Base-by-base conservation (phyloP, 1,140 invertebrate genomes). In the Doryteuthis pealeii region DNA sequence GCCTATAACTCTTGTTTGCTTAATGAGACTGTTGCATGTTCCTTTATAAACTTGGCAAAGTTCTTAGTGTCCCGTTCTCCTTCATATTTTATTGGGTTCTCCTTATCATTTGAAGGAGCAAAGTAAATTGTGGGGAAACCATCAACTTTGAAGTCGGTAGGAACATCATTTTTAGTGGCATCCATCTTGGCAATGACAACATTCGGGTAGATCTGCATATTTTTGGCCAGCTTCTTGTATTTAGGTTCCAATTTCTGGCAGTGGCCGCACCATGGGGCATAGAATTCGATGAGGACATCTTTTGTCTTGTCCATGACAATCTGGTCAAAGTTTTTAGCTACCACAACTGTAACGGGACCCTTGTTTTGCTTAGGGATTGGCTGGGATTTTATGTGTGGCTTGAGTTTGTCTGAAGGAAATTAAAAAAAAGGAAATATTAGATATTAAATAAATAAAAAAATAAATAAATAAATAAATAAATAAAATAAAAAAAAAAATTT, bases 181-280 rank as follows among this genome's bases (percentile, higher is more conserved):
- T 99, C 98, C 87, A 99, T 94, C 87, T 99, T 99, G 0, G 98
- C 94, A 84, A 99, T 96, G 68, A 92, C 92, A 15, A 99, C 92
- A 74, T 89, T 88, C 79, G 95, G 92, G 88, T 99, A 97, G 77
- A 93, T 89, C 79, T 86, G 84, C 83, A 99, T 87, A 89, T 96
- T 96, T 73, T 93, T 93, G 62, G 94, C 98, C 28, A 99, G 89
- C 86, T 99, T 96, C 77, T 98, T 95, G 87, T 91, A 99, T n/a
- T 94, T 90, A 31, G 98, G 97, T 45, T 95, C 91, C n/a, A 99
- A 89, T 86, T 96, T 96, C 89, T 87, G 98, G 90, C 98, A 99
- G 85, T 99, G 97, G 75, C 97, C 97, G 87, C 97, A 99, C 96
- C 96, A 99, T 0, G 96, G 96, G 33, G 96, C 96, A 88, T 99